Conservation (phyloP, 2,797 vertebrate genomes). For the Coranthus polyacanthus region DNA sequence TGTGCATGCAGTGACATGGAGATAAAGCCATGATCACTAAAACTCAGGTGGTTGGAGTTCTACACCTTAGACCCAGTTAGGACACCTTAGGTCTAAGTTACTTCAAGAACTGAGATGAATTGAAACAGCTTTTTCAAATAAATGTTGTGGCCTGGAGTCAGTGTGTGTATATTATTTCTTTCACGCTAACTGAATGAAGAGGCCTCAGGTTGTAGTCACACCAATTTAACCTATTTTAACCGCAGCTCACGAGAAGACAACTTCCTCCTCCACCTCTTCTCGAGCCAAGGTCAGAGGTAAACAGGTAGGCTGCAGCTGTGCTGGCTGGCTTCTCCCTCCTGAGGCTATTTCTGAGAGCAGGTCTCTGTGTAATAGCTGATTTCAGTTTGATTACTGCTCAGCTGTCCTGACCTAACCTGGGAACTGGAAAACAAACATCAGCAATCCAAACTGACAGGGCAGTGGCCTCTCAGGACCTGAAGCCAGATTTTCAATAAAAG, state of each 20-base stretch:
- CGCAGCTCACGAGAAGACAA: slow-evolving; percentile 22
- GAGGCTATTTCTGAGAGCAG: slow-evolving; percentile 31
- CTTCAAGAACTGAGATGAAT: neutral
- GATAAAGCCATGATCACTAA: slow-evolving; percentile 3
- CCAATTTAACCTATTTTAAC: slow-evolving; percentile 37
- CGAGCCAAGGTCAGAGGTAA: slow-evolving; percentile 56
- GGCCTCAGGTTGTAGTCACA: slow-evolving; percentile 40
- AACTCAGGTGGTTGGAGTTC: neutral
- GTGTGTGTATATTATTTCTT: no score
- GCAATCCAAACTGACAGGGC: slow-evolving; percentile 38
- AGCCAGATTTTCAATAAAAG: slow-evolving; percentile 43
- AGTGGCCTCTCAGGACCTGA: slow-evolving; percentile 32
- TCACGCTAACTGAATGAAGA: slow-evolving; percentile 4
- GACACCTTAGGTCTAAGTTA: slow-evolving; percentile 1
- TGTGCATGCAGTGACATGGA: neutral
- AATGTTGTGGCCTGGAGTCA: no score
- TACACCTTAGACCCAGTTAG: neutral
- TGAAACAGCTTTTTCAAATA: no score
- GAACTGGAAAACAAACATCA: slow-evolving; percentile 57
- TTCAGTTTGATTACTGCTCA: slow-evolving; percentile 49
- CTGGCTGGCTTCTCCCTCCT: slow-evolving; percentile 22
- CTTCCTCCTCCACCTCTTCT: slow-evolving; percentile 18
- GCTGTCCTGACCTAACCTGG: slow-evolving; percentile 47
- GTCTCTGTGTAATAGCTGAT: slow-evolving; percentile 36
- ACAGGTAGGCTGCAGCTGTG: slow-evolving; percentile 42